These are phyloP conservation scores for Petroica traversi DNA, from an alignment of 2,113 vertebrate species.

Conservation along the genomic window DNA sequence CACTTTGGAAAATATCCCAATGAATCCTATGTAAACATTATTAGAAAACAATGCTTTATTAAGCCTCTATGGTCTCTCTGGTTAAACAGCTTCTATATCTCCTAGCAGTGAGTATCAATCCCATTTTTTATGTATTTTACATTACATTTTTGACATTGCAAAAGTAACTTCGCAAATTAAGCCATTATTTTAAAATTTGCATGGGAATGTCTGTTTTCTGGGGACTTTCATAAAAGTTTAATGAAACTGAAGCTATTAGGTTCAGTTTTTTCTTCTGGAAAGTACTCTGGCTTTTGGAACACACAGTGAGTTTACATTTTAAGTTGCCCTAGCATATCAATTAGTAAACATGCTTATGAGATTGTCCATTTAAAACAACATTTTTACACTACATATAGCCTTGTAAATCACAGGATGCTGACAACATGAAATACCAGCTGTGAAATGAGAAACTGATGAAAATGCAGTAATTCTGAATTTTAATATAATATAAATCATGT, in stretches of 20 bases:
- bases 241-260: conserved; percentile 38
- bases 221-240: conserved; percentile 53
- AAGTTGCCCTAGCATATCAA: conserved; percentile 48
- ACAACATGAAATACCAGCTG: conserved; percentile 86
- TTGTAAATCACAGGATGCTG: conserved; percentile 81
- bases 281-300: background rate
- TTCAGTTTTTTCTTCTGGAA: background rate
- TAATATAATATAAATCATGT: conserved; percentile 79
- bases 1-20: conserved; percentile 3
- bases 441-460: conserved; percentile 81
- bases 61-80: background rate
- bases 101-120: background rate
- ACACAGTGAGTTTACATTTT: conserved; percentile 54
- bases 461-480: conserved; percentile 79
- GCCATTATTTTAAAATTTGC: conserved; percentile 49
- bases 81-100: background rate
- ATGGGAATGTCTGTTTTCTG: conserved; percentile 59
- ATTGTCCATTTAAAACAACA: conserved; percentile 68
- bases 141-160: conserved; percentile 30
- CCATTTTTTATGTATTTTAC: background rate
- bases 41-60: conserved; percentile 27
- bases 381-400: conserved; percentile 40
- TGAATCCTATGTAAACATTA: background rate
- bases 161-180: conserved; percentile 35
- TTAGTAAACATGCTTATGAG: conserved; percentile 70